Evolutionary conservation across 1,140 invertebrate species (phyloP), one percentile per base, ranked within the genome.

Genomic region (Octopus bimaculoides): DNA sequence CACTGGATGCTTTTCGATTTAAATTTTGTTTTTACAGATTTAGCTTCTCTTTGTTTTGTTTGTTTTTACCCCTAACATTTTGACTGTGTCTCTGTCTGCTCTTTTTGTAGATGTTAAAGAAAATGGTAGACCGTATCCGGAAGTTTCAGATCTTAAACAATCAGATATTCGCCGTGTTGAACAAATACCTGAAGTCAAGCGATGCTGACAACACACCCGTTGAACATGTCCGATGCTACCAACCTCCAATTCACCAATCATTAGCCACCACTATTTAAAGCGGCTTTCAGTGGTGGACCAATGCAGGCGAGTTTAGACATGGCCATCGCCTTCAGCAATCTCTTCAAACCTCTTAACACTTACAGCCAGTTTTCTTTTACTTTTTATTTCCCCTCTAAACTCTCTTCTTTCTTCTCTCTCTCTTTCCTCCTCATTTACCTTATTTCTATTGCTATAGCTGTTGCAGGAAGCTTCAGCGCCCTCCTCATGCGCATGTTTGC

Each of bases 81-180:
- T 12, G 9, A 9, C 17, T 12, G 17, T 61, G 9, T 61, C 17
- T 61, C 56, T 17, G 1, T 61, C 56, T 61, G 56, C 76, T 54
- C 81, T 81, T 71, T 78, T 92, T 92, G 52, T 88, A 98, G 97
- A 95, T 95, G 83, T 91, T 99, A 83, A 98, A 98, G 87, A 93
- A 95, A 80, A 98, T 99, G 96, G 97, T 98, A 75, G 98, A 99
- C 90, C 93, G 98, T 82, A 98, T 99, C 85, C 93, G 98, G 77
- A 93, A 98, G 79, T 99, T 99, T 91, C 98, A 99, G 92, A 97
- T 99, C 80, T 91, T 99, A 71, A 99, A 99, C 91, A 98, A 96
- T 75, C 98, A 99, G 92, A 98, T 99, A 81, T 99, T 99, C 91
- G 96, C 97, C 26, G 95, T 98, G 71, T 92, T 99, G 54, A 97